Evolutionary conservation across 2,888 invertebrate genomes (phyloP).

Genomic region (Pollenia griseotomentosa): DNA sequence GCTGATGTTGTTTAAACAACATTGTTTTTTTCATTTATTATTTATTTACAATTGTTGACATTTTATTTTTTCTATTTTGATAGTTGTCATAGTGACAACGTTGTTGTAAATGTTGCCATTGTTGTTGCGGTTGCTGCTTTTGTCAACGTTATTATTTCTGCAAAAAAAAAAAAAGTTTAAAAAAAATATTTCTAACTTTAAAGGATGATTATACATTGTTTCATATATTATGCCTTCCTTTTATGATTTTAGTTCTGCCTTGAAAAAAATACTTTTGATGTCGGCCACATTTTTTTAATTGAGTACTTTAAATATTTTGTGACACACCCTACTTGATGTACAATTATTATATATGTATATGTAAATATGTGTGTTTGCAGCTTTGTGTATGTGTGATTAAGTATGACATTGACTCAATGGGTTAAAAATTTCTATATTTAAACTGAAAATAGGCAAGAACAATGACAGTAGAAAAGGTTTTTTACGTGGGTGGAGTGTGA

Average conservation of each 20-base stretch:
- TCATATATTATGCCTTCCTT: constrained; percentile 18
- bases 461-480: constrained; percentile 3
- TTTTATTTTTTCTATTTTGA: constrained; percentile 36
- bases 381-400: constrained; percentile 8
- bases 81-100: constrained; percentile 18
- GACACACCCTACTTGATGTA: constrained; percentile 49
- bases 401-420: constrained; percentile 44
- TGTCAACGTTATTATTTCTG: constrained; percentile 16
- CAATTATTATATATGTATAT: not conserved
- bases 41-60: constrained; percentile 52
- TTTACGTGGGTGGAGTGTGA: constrained; percentile 16
- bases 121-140: constrained; percentile 6
- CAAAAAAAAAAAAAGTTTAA: not conserved
- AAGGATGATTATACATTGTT: constrained; percentile 40
- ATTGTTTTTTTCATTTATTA: constrained; percentile 25
- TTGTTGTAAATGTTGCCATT: constrained; percentile 7
- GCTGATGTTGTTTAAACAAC: not conserved
- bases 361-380: not conserved
- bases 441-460: not conserved
- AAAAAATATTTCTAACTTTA: constrained; percentile 21
- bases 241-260: constrained; percentile 12
- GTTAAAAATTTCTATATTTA: constrained; percentile 36
- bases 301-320: constrained; percentile 48
- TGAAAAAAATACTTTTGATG: constrained; percentile 26
- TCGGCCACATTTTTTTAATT: constrained; percentile 47